Evolutionary conservation across 2,113 vertebrate species (phyloP).

Genomic region (Heloderma charlesbogerti): DNA sequence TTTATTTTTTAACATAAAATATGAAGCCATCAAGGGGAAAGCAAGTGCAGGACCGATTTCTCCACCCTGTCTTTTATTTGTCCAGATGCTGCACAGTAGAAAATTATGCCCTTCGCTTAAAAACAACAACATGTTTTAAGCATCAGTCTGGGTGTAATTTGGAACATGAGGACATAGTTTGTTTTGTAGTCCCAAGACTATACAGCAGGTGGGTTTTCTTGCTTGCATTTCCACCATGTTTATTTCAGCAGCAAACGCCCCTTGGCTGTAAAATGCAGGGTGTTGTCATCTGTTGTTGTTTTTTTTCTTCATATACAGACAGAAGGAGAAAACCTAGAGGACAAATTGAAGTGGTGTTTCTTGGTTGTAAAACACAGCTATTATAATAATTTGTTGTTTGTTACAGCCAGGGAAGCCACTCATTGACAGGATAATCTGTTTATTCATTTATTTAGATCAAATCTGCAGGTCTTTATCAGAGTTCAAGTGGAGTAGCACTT

Average conservation of each 20-base stretch:
- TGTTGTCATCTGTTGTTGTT: neutral
- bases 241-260: constrained; percentile 15
- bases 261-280: neutral
- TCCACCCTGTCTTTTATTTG: neutral
- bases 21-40: neutral
- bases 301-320: neutral
- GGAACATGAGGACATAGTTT: neutral
- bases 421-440: neutral
- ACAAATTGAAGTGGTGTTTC: neutral
- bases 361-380: neutral
- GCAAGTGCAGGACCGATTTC: neutral
- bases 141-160: constrained; percentile 2
- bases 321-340: neutral
- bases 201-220: constrained; percentile 2
- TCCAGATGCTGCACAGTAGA: neutral
- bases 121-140: constrained; percentile 10
- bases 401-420: neutral
- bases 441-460: neutral
- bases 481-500: constrained; percentile 26
- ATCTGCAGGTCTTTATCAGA: constrained; percentile 29
- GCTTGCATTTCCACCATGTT: constrained; percentile 16
- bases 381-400: neutral
- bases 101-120: constrained; percentile 11
- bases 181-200: neutral
- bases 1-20: too few relatives aligned